Conservation (phyloP, 2,113 vertebrate genomes). For the Pristiophorus japonicus region DNA sequence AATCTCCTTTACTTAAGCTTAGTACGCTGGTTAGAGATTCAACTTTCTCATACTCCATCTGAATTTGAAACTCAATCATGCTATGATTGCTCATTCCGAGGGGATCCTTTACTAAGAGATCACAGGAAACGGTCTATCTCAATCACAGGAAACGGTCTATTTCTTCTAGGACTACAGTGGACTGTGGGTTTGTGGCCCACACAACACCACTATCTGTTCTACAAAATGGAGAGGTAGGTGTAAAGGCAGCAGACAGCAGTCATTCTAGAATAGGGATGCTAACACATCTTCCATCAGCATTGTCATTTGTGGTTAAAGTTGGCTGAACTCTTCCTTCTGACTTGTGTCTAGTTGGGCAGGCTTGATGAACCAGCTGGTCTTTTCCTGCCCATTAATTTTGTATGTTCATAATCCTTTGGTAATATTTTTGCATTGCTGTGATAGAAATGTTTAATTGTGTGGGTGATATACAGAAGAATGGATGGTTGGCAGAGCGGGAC, state of each 20-base stretch:
- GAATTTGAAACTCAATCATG: too few relatives aligned
- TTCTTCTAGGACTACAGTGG: too few relatives aligned
- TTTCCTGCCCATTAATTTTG: background rate
- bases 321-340: too few relatives aligned
- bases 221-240: background rate
- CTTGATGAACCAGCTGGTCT: background rate
- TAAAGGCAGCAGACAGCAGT: background rate
- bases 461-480: background rate
- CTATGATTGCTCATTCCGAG: too few relatives aligned
- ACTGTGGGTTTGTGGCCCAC: too few relatives aligned
- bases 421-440: background rate
- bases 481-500: background rate
- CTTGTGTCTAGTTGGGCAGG: background rate
- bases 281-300: background rate
- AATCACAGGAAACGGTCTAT: too few relatives aligned
- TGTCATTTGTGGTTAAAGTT: background rate
- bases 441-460: background rate
- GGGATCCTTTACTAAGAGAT: too few relatives aligned
- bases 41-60: too few relatives aligned
- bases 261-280: background rate
- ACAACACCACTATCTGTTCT: too few relatives aligned
- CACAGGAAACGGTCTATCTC: too few relatives aligned
- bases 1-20: too few relatives aligned
- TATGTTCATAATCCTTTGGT: background rate
- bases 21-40: too few relatives aligned